Evolutionary conservation across 1,140 invertebrate species (phyloP), one percentile per base, ranked within the genome.

Genomic region (Platyura marginata): DNA sequence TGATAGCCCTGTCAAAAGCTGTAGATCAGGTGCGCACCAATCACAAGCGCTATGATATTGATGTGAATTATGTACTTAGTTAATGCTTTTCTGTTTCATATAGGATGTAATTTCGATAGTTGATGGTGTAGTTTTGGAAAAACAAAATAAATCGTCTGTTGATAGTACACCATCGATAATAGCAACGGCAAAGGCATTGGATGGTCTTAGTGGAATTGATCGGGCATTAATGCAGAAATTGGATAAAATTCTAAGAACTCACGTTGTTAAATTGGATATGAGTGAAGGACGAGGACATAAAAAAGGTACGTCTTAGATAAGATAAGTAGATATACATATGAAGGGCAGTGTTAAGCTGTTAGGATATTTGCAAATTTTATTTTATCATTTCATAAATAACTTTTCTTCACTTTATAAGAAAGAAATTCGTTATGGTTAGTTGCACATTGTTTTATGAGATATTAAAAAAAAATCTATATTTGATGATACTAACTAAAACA

Each of bases 81-180:
- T n/a, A n/a, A n/a, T n/a, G n/a, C n/a, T 43, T 36, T 39, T 10
- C 45, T 43, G 21, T 18, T 20, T 41, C 13, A 36, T 19, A 21
- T 42, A 68, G 63, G 68, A 71, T 29, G 66, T 62, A 40, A 66
- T 72, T 41, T 66, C 70, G 54, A 61, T 73, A 46, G 61, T 67
- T 21, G 70, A 72, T 51, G 70, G 70, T 19, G 49, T 71, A 35
- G 57, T 63, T 44, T 55, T 73, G 53, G 69, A 71, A 48, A 71
- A 69, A 55, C 65, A 69, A 50, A 62, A 63, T 50, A 63, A 65
- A 41, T 61, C 59, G 41, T 64, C 68, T 34, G 56, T 57, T 33
- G 55, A 58, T 11, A 54, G 54, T 20, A 48, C 61, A 3, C 40
- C 59, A n/a, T 42, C 48, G 10, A 42, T 60, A 13, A n/a, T n/a